Percentiles rank a stretch among this genome's conserved stretches.
Conservation (phyloP, 2,113 vertebrate species). For the Notarius lentiginosus region DNA sequence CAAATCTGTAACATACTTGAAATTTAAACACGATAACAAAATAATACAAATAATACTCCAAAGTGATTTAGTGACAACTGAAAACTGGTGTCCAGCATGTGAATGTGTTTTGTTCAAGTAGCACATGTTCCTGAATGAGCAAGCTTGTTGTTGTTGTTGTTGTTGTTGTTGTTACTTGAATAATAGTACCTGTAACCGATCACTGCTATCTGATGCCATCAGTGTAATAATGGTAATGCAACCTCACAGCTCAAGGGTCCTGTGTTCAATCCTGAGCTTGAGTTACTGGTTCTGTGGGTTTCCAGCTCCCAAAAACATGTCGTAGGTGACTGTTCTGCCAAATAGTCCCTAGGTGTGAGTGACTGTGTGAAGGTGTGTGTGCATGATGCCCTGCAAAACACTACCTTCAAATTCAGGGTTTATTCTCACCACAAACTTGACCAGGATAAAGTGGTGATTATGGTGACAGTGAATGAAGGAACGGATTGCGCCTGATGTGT, state of each 20-base stretch:
- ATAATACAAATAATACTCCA: background rate
- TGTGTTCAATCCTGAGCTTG: background rate
- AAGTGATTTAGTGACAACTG: background rate
- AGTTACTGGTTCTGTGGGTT: background rate
- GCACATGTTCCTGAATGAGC: background rate
- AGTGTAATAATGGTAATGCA: background rate
- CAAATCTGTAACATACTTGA: background rate
- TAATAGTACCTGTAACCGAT: background rate
- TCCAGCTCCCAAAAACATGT: background rate
- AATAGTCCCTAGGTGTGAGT: background rate
- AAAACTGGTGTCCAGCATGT: background rate
- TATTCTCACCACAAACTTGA: background rate
- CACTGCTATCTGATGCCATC: constrained; percentile 14
- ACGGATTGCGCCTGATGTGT: background rate
- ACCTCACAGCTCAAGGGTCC: background rate
- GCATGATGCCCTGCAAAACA: background rate
- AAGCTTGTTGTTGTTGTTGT: background rate
- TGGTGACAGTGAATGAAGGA: background rate
- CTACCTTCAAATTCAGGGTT: background rate
- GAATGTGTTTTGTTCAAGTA: background rate
- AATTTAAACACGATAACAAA: constrained; percentile 2
- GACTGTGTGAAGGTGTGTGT: background rate
- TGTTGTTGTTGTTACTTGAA: background rate
- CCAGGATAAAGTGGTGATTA: background rate
- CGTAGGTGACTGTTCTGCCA: no score